Conservation (phyloP, 2,888 invertebrate genomes). For the Boloria euphrosyne region DNA sequence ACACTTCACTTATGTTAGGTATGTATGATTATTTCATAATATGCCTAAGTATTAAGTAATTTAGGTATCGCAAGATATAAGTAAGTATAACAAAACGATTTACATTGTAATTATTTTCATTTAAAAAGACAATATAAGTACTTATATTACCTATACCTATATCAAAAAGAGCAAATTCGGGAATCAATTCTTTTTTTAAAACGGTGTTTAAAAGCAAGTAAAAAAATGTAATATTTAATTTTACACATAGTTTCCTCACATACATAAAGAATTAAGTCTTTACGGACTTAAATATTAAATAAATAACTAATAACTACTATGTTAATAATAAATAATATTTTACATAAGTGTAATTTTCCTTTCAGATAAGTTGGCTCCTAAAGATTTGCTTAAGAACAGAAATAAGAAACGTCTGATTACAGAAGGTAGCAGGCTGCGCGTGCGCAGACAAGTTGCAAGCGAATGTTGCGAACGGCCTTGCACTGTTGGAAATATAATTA, state of each 20-base stretch:
- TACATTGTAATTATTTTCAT: slow-evolving; percentile 8
- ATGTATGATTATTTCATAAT: slow-evolving; percentile 34
- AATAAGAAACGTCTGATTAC: slow-evolving; percentile 49
- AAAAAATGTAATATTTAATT: too few species aligned
- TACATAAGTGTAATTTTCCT: slow-evolving; percentile 15
- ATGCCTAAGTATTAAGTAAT: not conserved
- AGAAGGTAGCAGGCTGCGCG: slow-evolving; percentile 55
- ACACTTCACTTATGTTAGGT: slow-evolving; percentile 68
- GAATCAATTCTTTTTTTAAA: too few species aligned
- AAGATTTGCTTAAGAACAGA: slow-evolving; percentile 53
- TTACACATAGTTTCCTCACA: too few species aligned
- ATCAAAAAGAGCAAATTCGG: too few species aligned
- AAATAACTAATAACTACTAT: too few species aligned
- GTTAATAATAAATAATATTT: too few species aligned
- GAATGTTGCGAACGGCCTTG: slow-evolving; percentile 68
- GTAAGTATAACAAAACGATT: not conserved
- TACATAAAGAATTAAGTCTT: too few species aligned
- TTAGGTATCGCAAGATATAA: not conserved
- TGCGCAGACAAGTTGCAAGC: slow-evolving; percentile 63
- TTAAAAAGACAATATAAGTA: too few species aligned
- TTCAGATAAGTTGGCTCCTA: slow-evolving; percentile 65
- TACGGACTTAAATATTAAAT: too few species aligned
- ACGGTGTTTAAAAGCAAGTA: too few species aligned
- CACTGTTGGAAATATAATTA: slow-evolving; percentile 62
- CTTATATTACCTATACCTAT: too few species aligned